Conservation (phyloP, 1,140 invertebrate species). For the Zaprionus camerounensis region DNA sequence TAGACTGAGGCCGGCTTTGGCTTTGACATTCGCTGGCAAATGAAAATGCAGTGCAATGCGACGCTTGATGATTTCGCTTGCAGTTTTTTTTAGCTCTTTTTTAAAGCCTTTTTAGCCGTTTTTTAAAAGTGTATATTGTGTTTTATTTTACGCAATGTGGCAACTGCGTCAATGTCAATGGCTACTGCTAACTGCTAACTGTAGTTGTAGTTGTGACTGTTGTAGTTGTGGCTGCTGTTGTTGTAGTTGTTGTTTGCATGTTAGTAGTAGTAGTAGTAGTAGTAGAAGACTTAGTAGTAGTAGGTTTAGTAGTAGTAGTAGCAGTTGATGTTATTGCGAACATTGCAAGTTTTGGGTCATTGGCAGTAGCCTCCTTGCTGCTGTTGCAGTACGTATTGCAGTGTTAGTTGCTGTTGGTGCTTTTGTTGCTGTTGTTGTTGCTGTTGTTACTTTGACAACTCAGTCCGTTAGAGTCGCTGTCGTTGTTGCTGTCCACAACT, state of each 20-base stretch:
- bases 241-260: neutral
- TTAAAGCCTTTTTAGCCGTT: neutral
- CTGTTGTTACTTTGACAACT: constrained; percentile 14
- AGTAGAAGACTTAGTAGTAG: neutral
- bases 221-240: constrained; percentile 22
- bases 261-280: no score
- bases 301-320: no score
- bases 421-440: no score
- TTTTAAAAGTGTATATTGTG: neutral
- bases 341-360: constrained; percentile 37
- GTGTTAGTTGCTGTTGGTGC: no score
- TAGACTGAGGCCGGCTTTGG: constrained; percentile 25
- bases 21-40: constrained; percentile 59
- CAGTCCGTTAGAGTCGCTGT: constrained; percentile 42
- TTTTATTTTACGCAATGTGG: constrained; percentile 38
- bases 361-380: constrained; percentile 16
- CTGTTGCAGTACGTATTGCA: no score
- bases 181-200: constrained; percentile 19
- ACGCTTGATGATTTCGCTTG: constrained; percentile 36
- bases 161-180: constrained; percentile 47
- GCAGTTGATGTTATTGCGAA: no score
- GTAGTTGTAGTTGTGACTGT: constrained; percentile 22
- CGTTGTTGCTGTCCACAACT: constrained; percentile 27
- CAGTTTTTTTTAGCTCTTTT: constrained; percentile 4
- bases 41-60: constrained; percentile 41